These are phyloP conservation scores for Thelaira solivaga DNA, from an alignment of 2,888 invertebrate genomes.

Conservation along the genomic window DNA sequence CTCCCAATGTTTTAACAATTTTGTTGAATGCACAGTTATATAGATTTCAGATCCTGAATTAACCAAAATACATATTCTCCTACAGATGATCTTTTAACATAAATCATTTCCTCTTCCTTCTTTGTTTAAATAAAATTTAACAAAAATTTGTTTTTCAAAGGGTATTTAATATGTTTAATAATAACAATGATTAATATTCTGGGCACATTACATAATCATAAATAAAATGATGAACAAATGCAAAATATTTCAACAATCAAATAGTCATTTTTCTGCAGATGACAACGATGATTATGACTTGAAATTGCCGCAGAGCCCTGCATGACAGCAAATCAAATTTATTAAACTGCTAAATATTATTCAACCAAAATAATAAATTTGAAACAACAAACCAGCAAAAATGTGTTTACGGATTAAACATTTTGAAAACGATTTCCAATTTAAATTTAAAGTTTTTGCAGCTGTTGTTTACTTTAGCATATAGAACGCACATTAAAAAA, in stretches of 20 bases:
- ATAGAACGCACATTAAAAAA: background rate
- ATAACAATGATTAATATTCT: slow-evolving; percentile 21
- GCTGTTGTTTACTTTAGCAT: slow-evolving; percentile 40
- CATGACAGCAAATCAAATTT: background rate
- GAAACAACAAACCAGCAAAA: background rate
- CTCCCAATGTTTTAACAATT: too few species aligned
- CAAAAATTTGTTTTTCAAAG: too few species aligned
- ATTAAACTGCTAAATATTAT: background rate
- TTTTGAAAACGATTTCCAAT: background rate
- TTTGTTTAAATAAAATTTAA: too few species aligned
- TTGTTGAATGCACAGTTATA: too few species aligned
- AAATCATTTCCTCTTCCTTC: too few species aligned
- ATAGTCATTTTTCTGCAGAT: background rate
- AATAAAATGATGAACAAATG: slow-evolving; percentile 3
- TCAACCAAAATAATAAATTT: background rate
- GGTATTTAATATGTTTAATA: too few species aligned
- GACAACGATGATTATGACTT: slow-evolving; percentile 5
- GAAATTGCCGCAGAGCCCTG: background rate
- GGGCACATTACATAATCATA: slow-evolving; percentile 6
- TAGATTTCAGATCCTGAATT: too few species aligned
- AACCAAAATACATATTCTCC: too few species aligned
- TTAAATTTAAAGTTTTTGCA: slow-evolving; percentile 37
- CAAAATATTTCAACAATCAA: background rate
- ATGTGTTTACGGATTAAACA: background rate
- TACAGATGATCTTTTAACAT: too few species aligned